Conservation (phyloP, 2,888 invertebrate species). For the Andrena dorsata region DNA sequence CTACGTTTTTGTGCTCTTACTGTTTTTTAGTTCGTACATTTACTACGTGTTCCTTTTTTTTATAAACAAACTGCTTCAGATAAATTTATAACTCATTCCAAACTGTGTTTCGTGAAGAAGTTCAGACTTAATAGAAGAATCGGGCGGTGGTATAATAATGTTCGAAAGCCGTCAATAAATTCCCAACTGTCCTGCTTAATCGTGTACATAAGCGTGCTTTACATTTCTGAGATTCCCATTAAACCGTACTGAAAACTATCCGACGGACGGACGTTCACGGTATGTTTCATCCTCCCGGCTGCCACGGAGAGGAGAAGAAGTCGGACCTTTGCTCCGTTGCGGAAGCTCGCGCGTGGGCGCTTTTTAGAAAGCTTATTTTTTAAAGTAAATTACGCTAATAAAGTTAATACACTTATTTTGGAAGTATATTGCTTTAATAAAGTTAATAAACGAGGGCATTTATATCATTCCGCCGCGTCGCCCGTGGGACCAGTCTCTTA, state of each 20-base stretch:
- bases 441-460: conserved; percentile 65
- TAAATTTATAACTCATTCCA: not conserved
- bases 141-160: not conserved
- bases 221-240: conserved; percentile 20
- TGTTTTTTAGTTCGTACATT: conserved; percentile 12
- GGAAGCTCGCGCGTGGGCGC: not conserved
- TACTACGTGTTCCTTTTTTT: not conserved
- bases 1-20: conserved; percentile 16
- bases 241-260: conserved; percentile 1
- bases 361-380: conserved; percentile 41
- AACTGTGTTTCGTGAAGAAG: not conserved
- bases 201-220: not conserved
- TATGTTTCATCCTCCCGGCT: not conserved
- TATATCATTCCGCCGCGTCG: conserved; percentile 59
- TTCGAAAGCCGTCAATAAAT: not conserved
- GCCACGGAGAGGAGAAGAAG: not conserved
- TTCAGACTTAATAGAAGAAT: not conserved
- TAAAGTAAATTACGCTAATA: conserved; percentile 52
- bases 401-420: conserved; percentile 57
- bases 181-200: not conserved
- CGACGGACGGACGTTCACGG: not conserved
- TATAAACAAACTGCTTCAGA: not conserved
- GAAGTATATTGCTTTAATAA: conserved; percentile 60
- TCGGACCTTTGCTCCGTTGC: not conserved
- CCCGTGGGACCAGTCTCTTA: conserved; percentile 35